Evolutionary conservation across 2,797 vertebrate genomes (phyloP).

Genomic region (Danio jaintianensis): DNA sequence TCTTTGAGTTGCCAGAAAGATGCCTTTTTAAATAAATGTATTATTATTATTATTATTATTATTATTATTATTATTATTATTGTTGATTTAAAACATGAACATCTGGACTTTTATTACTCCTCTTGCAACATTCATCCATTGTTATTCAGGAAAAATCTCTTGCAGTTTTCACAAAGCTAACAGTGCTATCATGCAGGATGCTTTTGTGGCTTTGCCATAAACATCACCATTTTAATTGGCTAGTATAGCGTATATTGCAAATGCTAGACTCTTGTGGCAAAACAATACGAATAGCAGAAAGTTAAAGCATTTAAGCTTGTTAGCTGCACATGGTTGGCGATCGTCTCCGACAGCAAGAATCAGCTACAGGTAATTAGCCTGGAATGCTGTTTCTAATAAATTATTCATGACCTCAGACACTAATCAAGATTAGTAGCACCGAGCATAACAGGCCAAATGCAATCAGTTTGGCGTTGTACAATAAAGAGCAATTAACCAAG

Average conservation of each 20-base stretch:
- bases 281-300: constrained; percentile 61
- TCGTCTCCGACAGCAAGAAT: constrained; percentile 65
- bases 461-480: constrained; percentile 60
- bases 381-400: constrained; percentile 70
- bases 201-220: constrained; percentile 62
- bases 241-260: constrained; percentile 62
- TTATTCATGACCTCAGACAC: constrained; percentile 74
- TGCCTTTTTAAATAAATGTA: too few relatives aligned
- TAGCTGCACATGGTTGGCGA: constrained; percentile 67
- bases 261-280: constrained; percentile 69
- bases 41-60: too few relatives aligned
- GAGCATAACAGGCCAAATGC: constrained; percentile 34
- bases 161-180: constrained; percentile 49
- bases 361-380: constrained; percentile 65
- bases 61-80: too few relatives aligned
- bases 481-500: constrained; percentile 73
- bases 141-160: not conserved
- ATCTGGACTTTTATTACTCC: not conserved
- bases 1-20: too few relatives aligned
- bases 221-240: constrained; percentile 71
- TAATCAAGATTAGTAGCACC: constrained; percentile 71
- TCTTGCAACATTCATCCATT: not conserved
- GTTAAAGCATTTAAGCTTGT: constrained; percentile 74
- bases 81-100: not conserved
- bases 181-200: constrained; percentile 61